Evolutionary conservation across 2,888 invertebrate genomes (phyloP).

Genomic region (Plebejus anna): DNA sequence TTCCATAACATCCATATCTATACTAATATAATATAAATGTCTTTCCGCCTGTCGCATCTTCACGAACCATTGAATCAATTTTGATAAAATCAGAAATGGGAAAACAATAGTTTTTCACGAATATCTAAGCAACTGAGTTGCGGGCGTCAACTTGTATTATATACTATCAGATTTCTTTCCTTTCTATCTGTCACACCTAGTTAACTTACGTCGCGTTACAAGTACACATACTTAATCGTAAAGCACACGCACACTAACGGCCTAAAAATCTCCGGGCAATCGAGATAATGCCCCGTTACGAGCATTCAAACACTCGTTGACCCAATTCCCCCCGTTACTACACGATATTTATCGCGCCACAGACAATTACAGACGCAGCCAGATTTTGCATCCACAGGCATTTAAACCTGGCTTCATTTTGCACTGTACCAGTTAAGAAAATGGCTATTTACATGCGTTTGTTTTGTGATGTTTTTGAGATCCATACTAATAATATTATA

Average conservation of each 20-base stretch:
- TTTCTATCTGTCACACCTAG: not conserved
- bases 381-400: constrained; percentile 5
- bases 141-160: no score
- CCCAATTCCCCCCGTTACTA: constrained; percentile 32
- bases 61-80: no score
- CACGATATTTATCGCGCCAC: constrained; percentile 18
- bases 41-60: no score
- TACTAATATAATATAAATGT: no score
- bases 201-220: not conserved
- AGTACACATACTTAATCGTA: not conserved
- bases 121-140: no score
- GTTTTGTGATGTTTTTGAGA: no score
- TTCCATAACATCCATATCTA: no score
- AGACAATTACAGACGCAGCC: constrained; percentile 12
- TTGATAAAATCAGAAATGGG: no score
- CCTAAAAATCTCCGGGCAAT: constrained; percentile 28
- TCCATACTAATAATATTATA: no score
- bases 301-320: constrained; percentile 35
- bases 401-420: not conserved
- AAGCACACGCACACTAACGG: constrained; percentile 9
- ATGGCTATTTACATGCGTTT: not conserved
- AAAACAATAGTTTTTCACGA: no score
- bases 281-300: constrained; percentile 31
- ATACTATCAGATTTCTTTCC: no score
- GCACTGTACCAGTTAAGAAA: not conserved